phyloP scores from a whole-genome alignment of 2,797 vertebrate species.

The Spinibarbus caldwelli region DNA sequence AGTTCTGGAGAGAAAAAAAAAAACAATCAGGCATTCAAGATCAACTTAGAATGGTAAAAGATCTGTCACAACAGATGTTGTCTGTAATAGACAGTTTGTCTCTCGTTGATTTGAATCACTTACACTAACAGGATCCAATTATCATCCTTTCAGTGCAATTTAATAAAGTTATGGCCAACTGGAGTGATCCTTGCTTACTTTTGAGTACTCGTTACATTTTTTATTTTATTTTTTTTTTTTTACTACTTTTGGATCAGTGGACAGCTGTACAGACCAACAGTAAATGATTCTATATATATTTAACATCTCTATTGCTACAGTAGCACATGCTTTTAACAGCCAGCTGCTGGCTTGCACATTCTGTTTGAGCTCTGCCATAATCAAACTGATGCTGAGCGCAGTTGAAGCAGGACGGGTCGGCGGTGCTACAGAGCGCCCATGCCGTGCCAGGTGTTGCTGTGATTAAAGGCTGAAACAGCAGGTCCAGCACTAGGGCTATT shows the following conservation, averaged over 20 bases:
- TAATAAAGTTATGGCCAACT: not conserved
- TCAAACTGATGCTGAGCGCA: not conserved
- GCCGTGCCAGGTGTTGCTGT: constrained; percentile 49
- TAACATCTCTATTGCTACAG: not conserved
- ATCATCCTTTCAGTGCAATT: not conserved
- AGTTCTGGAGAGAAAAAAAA: not conserved
- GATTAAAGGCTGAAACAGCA: constrained; percentile 51
- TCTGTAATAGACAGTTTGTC: not conserved
- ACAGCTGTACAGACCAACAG: not conserved
- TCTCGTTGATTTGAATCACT: not conserved
- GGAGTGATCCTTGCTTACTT: not conserved
- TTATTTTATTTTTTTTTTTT: no score
- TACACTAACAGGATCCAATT: not conserved
- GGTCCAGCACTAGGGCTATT: constrained; percentile 63
- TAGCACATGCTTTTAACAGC: not conserved
- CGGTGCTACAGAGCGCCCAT: not conserved
- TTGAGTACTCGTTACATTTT: not conserved
- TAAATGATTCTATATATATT: not conserved
- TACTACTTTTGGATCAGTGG: not conserved
- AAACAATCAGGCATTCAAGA: not conserved
- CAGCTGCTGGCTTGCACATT: not conserved
- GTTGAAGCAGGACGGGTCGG: not conserved
- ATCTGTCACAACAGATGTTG: not conserved
- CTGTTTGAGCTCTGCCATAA: not conserved
- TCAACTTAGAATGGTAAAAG: not conserved